These are phyloP conservation scores for Recurvirostra avosetta DNA, from an alignment of 2,113 vertebrate genomes.

Conservation along the genomic window DNA sequence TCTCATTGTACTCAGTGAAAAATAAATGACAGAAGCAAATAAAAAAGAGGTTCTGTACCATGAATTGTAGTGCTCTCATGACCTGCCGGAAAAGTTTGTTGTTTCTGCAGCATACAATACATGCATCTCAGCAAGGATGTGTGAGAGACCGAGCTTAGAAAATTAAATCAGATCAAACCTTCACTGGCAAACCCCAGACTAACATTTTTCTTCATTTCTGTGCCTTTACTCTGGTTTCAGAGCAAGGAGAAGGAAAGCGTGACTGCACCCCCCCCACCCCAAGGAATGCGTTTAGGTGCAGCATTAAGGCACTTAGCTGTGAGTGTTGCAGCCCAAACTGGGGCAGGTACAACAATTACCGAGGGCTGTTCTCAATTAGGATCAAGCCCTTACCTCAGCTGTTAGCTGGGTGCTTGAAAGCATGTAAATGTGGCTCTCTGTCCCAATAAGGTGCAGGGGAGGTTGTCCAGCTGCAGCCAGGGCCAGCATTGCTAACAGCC, in stretches of 20 bases:
- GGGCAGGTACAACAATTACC: background rate
- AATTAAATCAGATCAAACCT: background rate
- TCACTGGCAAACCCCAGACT: background rate
- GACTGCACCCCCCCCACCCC: no score
- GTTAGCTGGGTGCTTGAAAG: background rate
- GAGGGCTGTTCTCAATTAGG: background rate
- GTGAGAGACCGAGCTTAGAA: background rate
- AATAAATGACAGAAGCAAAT: background rate
- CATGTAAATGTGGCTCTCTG: rapidly evolving
- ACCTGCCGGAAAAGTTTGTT: background rate
- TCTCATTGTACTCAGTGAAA: background rate
- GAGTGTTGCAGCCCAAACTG: background rate
- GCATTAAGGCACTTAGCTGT: background rate
- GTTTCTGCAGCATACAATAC: background rate
- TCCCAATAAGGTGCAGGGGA: background rate
- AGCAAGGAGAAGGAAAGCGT: background rate
- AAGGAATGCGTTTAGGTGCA: background rate
- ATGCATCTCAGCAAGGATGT: background rate
- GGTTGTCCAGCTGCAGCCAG: background rate
- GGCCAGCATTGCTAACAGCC: rapidly evolving
- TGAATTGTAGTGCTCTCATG: background rate
- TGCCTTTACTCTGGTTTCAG: background rate
- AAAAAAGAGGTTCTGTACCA: background rate
- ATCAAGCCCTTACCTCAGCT: background rate
- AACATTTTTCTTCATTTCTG: background rate